Percentiles rank a stretch among this genome's conserved stretches.
These are phyloP conservation scores for Microcebus murinus DNA, from an alignment of 2,113 vertebrate genomes.

Conservation along the genomic window DNA sequence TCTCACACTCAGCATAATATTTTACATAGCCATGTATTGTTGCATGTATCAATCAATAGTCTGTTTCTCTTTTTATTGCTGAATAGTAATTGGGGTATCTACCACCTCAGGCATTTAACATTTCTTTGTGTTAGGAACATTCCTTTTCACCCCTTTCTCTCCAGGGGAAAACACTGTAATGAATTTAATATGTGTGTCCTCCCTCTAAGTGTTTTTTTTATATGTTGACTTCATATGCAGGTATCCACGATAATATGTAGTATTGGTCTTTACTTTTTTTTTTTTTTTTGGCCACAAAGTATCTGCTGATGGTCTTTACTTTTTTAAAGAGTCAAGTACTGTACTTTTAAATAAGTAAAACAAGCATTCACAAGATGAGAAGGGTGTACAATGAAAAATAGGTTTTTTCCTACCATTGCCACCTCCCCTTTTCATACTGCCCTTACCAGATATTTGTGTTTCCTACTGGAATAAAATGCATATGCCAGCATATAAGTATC, in stretches of 20 bases:
- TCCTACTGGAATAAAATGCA: not conserved
- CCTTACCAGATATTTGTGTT: not conserved
- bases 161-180: not conserved
- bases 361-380: not conserved
- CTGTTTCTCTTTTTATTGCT: not conserved
- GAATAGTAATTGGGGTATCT: not conserved
- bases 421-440: not conserved
- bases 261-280: too few species aligned
- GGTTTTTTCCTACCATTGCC: not conserved
- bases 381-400: not conserved
- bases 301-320: not conserved
- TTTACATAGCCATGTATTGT: not conserved
- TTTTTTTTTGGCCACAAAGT: too few species aligned
- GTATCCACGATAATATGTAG: not conserved
- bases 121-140: too few species aligned
- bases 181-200: not conserved
- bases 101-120: too few species aligned
- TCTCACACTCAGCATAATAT: not conserved
- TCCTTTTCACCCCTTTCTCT: not conserved
- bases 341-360: conserved; percentile 4
- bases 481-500: not conserved
- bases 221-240: not conserved
- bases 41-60: not conserved
- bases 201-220: not conserved
- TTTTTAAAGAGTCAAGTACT: not conserved